These are phyloP conservation scores for Ophthalmotilapia sp. DNA, from an alignment of 2,113 vertebrate species.

Conservation along the genomic window DNA sequence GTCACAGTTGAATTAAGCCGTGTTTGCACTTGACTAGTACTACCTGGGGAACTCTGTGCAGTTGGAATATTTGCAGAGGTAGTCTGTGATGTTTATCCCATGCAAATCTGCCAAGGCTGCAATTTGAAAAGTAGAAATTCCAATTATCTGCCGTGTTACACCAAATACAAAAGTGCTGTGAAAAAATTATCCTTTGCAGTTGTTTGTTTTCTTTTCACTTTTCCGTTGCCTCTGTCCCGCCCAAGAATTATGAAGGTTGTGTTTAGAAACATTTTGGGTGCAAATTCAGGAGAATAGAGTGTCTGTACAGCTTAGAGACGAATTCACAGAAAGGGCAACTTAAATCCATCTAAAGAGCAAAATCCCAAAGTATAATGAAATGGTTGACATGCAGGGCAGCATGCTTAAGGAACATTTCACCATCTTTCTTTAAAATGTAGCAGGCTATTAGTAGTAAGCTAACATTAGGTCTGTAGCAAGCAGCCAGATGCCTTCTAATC, in stretches of 20 bases:
- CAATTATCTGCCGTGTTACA: neutral
- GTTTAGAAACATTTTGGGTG: neutral
- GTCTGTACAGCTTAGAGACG: neutral
- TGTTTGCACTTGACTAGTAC: neutral
- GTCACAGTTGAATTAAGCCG: neutral
- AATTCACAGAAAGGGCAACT: neutral
- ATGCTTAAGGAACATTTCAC: neutral
- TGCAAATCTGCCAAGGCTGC: neutral
- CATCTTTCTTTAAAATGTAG: neutral
- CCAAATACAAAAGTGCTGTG: neutral
- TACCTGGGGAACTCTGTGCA: neutral
- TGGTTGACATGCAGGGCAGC: neutral
- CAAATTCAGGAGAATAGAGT: neutral
- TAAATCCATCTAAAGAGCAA: neutral
- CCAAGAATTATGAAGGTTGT: neutral
- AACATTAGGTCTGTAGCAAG: neutral
- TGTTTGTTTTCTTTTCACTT: neutral
- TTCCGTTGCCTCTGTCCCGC: fast-evolving
- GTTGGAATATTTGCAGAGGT: neutral
- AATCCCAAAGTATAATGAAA: neutral
- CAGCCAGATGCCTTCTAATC: neutral
- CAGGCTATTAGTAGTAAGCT: neutral
- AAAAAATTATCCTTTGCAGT: neutral
- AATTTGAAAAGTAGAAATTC: neutral
- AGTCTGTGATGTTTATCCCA: neutral